Conservation (phyloP, 2,113 vertebrate species). For the Nestor notabilis region DNA sequence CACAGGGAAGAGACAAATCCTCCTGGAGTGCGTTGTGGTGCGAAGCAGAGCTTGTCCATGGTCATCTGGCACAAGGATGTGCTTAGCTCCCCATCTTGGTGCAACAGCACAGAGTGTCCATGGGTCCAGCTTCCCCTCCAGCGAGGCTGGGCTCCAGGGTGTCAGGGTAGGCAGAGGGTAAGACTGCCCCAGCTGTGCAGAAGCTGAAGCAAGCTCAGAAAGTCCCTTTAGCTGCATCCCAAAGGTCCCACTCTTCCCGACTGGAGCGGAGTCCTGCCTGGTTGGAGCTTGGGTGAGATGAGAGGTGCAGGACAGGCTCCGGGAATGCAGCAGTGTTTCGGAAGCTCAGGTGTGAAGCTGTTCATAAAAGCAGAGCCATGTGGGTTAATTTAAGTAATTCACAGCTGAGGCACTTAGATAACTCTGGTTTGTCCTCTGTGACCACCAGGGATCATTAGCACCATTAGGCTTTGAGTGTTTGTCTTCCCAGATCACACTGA, state of each 20-base stretch:
- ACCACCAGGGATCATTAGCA: not conserved
- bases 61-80: fast-evolving
- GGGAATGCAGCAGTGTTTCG: fast-evolving
- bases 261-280: not conserved
- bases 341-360: not conserved
- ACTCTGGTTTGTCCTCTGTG: not conserved
- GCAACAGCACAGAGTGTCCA: fast-evolving
- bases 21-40: fast-evolving
- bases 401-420: not conserved
- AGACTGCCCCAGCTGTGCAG: not conserved
- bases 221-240: not conserved
- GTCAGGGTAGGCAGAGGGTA: not conserved
- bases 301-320: not conserved
- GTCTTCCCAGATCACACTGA: fast-evolving
- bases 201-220: not conserved
- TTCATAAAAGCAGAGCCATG: fast-evolving
- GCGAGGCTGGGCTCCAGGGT: not conserved
- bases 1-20: not conserved
- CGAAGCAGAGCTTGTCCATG: not conserved
- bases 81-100: fast-evolving
- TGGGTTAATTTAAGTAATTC: not conserved
- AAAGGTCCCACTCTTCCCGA: not conserved
- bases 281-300: fast-evolving
- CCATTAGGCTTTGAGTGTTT: not conserved
- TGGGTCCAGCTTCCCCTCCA: not conserved